Conservation (phyloP, 2,888 invertebrate species). For the Diploptera punctata region DNA sequence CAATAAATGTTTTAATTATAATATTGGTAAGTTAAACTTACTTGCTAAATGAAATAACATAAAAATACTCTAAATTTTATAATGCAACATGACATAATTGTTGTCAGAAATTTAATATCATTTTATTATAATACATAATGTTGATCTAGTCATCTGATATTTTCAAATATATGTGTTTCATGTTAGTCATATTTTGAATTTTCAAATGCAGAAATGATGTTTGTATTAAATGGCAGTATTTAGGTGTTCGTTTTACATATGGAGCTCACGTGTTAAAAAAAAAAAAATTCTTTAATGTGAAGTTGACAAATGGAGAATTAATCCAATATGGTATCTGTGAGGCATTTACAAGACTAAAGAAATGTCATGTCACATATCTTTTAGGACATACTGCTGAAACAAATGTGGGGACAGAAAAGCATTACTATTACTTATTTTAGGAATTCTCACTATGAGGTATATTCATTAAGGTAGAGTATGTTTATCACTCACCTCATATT, state of each 20-base stretch:
- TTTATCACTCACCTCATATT: too few relatives aligned
- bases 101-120: neutral
- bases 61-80: too few relatives aligned
- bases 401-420: too few relatives aligned
- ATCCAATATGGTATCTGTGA: conserved; percentile 19
- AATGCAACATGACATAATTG: too few relatives aligned
- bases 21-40: too few relatives aligned
- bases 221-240: conserved; percentile 1
- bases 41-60: too few relatives aligned
- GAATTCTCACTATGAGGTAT: too few relatives aligned
- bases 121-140: neutral
- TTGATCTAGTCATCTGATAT: conserved; percentile 6
- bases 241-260: neutral
- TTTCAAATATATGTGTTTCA: conserved; percentile 1
- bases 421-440: too few relatives aligned
- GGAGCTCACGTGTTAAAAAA: neutral
- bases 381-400: too few relatives aligned
- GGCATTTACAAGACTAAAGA: neutral
- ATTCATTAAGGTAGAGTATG: too few relatives aligned
- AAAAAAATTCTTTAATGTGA: neutral
- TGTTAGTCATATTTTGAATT: conserved; percentile 7
- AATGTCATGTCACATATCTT: neutral
- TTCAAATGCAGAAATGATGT: neutral
- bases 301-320: neutral
- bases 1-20: too few relatives aligned